These are phyloP conservation scores for Empis stercorea DNA, from an alignment of 2,888 invertebrate species.

Conservation along the genomic window DNA sequence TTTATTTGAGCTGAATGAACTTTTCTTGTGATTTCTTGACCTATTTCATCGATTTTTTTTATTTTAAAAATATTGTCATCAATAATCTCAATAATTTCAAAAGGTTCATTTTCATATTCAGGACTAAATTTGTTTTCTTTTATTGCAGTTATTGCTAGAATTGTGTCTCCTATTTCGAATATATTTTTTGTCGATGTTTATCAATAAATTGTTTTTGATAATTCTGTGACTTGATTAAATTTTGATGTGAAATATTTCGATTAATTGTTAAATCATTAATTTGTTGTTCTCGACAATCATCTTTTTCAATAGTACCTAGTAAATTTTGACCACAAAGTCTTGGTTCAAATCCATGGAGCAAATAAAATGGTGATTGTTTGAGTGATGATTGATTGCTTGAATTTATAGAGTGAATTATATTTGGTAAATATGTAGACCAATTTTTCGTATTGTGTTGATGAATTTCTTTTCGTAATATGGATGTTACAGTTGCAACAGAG, in stretches of 20 bases:
- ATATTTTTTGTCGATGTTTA: background rate
- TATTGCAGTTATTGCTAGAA: background rate
- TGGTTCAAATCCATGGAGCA: too few relatives aligned
- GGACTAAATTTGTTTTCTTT: background rate
- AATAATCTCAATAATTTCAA: background rate
- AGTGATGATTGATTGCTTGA: too few relatives aligned
- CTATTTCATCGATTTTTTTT: background rate
- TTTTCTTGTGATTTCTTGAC: background rate
- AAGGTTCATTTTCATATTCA: background rate
- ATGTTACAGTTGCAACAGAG: too few relatives aligned
- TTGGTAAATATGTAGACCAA: too few relatives aligned
- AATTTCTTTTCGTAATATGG: too few relatives aligned
- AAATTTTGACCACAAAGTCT: too few relatives aligned
- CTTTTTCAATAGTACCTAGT: background rate
- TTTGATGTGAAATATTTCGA: background rate
- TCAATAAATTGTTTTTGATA: background rate
- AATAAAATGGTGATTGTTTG: too few relatives aligned
- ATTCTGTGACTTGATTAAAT: background rate
- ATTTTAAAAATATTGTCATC: background rate
- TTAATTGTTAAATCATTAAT: background rate
- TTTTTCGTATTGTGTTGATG: too few relatives aligned
- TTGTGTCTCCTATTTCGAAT: background rate
- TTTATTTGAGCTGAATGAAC: background rate
- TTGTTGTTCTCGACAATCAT: background rate
- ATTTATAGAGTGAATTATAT: too few relatives aligned